Evolutionary conservation across 2,888 invertebrate genomes (phyloP), one percentile per base, ranked within the genome.

Genomic region (Corythucha ciliata): DNA sequence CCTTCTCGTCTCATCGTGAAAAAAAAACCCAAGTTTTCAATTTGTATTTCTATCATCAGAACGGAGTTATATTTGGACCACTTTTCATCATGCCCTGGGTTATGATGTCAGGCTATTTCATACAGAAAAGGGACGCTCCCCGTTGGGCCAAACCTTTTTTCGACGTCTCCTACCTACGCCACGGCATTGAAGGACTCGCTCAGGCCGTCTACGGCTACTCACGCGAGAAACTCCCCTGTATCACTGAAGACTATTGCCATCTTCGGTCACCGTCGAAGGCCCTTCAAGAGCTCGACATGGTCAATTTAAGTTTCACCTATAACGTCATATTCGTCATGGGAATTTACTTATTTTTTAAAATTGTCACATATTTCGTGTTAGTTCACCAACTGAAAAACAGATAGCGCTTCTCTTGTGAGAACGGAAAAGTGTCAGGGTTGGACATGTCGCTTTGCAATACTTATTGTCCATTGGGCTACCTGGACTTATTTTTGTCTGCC

Each of bases 41-140:
- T 36, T 47, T 40, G n/a, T 27, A 24, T 26, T 49, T 5, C 22
- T 50, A 49, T 54, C 76, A 78, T 53, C 73, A 93, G 89, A 79
- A 85, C 64, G 91, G 90, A 12, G 86, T 89, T 4, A 80, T 92
- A 63, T 78, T 93, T 65, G 94, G 93, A 4, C 89, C 93, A 7
- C 80, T 93, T 58, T 78, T 83, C 62, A 79, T 87, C 57, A 78
- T 88, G 67, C 93, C 94, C 0, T 89, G 92, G 65, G 76, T 87
- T 21, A 75, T 90, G 60, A 93, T 94, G 71, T 89, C 90, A 49
- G 94, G 94, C 5, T 93, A 92, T 70, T 93, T 94, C 67, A 79
- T 94, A 1, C 83, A 81, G 63, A 75, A 85, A 61, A 77, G 76
- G 61, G 88, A 91, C 61, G 83, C 90, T 2, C 89, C 89, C 7